phyloP scores from a whole-genome alignment of 2,888 invertebrate genomes.

The Periphyllus acericola region DNA sequence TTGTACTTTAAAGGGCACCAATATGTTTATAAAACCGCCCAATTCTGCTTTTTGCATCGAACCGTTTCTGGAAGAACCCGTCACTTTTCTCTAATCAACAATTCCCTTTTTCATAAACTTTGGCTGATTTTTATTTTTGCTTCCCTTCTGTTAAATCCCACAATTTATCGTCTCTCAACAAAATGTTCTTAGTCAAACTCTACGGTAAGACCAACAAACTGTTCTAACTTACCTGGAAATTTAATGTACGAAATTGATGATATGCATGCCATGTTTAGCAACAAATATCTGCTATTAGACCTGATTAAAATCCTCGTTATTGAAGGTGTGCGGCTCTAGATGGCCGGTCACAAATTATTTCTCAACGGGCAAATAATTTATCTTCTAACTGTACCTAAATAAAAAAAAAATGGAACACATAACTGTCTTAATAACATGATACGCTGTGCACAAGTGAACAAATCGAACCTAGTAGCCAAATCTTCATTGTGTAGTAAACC shows the following conservation, averaged over 20 bases:
- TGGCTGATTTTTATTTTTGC: slow-evolving; percentile 72
- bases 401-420: background rate
- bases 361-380: slow-evolving; percentile 84
- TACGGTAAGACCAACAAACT: slow-evolving; percentile 81
- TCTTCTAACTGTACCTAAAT: slow-evolving; percentile 70
- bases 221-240: slow-evolving; percentile 85
- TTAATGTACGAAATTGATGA: slow-evolving; percentile 81
- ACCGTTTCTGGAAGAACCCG: slow-evolving; percentile 82
- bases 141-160: slow-evolving; percentile 67
- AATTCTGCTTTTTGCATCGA: slow-evolving; percentile 86
- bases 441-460: background rate
- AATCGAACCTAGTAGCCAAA: slow-evolving; percentile 79
- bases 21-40: slow-evolving; percentile 80
- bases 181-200: slow-evolving; percentile 76
- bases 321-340: slow-evolving; percentile 73
- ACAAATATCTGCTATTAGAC: slow-evolving; percentile 71
- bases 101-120: slow-evolving; percentile 82
- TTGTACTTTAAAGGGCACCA: slow-evolving; percentile 77
- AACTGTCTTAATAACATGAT: background rate
- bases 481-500: too few species aligned
- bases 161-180: slow-evolving; percentile 70
- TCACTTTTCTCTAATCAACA: slow-evolving; percentile 81
- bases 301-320: slow-evolving; percentile 68
- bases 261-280: slow-evolving; percentile 65
- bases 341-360: slow-evolving; percentile 79